A percentile compares a stretch with the other conserved stretches of the same genome.
Evolutionary conservation across 1,140 invertebrate genomes (phyloP).

Genomic region (Papilio helenus): DNA sequence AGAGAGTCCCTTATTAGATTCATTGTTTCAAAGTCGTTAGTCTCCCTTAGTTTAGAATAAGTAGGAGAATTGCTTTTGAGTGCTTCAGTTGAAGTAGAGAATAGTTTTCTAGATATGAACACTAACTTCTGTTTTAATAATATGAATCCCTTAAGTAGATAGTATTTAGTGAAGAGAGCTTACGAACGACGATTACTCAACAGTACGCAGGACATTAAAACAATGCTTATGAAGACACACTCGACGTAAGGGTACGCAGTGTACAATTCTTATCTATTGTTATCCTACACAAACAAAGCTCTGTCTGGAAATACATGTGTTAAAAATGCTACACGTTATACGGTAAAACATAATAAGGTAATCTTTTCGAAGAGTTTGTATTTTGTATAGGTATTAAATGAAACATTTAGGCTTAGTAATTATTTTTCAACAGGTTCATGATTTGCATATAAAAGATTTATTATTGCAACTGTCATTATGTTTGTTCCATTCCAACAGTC

Average conservation of each 20-base stretch:
- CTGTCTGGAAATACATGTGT: slow-evolving; percentile 6
- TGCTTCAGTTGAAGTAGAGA: too few relatives aligned
- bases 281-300: slow-evolving; percentile 1
- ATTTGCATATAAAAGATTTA: too few relatives aligned
- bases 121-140: neutral
- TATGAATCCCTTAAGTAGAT: neutral
- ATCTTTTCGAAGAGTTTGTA: neutral
- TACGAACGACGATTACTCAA: neutral
- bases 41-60: neutral
- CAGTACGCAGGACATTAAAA: slow-evolving; percentile 16
- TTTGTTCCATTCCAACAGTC: too few relatives aligned
- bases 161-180: neutral
- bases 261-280: slow-evolving; percentile 26
- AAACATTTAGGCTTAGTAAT: too few relatives aligned
- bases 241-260: slow-evolving; percentile 15
- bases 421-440: too few relatives aligned
- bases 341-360: neutral
- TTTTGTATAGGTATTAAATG: too few relatives aligned
- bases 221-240: neutral
- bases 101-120: too few relatives aligned
- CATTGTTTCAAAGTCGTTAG: neutral
- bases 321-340: neutral
- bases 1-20: neutral
- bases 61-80: neutral
- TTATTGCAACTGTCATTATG: too few relatives aligned